Evolutionary conservation across 1,140 invertebrate genomes (phyloP).

Genomic region (Cydia amplana): DNA sequence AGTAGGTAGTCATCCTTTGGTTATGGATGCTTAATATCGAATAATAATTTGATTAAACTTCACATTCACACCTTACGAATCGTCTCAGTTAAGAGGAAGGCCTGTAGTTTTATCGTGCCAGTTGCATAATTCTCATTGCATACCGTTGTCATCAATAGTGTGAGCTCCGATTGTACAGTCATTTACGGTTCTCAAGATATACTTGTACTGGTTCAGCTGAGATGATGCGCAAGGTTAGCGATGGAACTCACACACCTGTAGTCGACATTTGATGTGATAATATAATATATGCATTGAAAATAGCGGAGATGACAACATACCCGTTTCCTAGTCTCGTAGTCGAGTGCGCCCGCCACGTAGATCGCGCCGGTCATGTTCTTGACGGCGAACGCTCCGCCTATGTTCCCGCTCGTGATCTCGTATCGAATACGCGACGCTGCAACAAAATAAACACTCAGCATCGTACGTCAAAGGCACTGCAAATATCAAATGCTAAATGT

Average conservation of each 20-base stretch:
- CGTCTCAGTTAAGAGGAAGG: too few relatives aligned
- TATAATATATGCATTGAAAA: slow-evolving; percentile 14
- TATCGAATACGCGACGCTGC: slow-evolving; percentile 98
- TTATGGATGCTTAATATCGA: too few relatives aligned
- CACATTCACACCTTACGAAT: too few relatives aligned
- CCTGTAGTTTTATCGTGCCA: too few relatives aligned
- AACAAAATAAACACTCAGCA: slow-evolving; percentile 72
- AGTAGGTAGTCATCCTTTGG: too few relatives aligned
- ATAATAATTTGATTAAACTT: too few relatives aligned
- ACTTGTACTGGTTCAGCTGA: too few relatives aligned
- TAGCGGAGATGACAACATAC: slow-evolving; percentile 56
- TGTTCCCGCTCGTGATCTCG: slow-evolving; percentile 99
- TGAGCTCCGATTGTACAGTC: too few relatives aligned
- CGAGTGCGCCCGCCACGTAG: slow-evolving; percentile 93
- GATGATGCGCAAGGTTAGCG: too few relatives aligned
- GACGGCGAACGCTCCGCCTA: slow-evolving; percentile 97
- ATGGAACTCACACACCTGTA: not conserved
- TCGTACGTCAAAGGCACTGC: slow-evolving; percentile 24
- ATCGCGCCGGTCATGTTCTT: slow-evolving; percentile 98
- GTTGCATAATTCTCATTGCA: too few relatives aligned
- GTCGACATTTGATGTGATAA: not conserved
- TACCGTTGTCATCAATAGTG: too few relatives aligned
- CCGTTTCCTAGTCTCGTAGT: slow-evolving; percentile 76
- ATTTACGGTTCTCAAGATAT: too few relatives aligned
- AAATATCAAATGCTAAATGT: slow-evolving; percentile 27